Conservation (phyloP, 30 jellyfish, hydroid and myxozoan species). For the Pseudorhiza aurosa region DNA sequence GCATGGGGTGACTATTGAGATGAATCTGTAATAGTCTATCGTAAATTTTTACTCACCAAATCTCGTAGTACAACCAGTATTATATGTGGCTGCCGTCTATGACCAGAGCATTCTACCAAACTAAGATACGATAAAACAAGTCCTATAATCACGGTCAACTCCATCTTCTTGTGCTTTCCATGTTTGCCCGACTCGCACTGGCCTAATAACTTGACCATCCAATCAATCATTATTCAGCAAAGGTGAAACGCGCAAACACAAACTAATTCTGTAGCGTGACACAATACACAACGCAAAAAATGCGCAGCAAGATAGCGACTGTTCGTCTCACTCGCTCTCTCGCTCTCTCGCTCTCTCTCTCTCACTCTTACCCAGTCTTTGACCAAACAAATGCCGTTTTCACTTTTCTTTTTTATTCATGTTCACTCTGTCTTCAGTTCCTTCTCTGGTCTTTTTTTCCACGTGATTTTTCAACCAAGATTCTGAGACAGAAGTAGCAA, state of each 20-base stretch:
- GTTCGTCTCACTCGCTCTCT: not conserved
- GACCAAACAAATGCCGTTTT: not conserved
- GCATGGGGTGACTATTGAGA: too few relatives aligned
- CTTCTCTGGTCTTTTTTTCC: too few relatives aligned
- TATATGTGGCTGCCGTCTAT: slow-evolving; percentile 88
- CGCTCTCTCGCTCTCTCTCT: not conserved
- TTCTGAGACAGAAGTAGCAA: not conserved
- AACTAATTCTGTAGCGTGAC: slow-evolving; percentile 11
- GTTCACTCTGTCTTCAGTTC: too few relatives aligned
- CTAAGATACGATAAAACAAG: slow-evolving; percentile 5
- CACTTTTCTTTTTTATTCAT: too few relatives aligned
- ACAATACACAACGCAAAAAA: not conserved
- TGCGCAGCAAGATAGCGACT: slow-evolving; percentile 1
- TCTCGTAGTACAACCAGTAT: slow-evolving; percentile 89
- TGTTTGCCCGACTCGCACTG: slow-evolving; percentile 1
- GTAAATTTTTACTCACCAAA: slow-evolving; percentile 95
- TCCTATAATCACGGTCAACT: not conserved
- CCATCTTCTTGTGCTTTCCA: slow-evolving; percentile 39
- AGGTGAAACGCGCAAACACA: slow-evolving; percentile 49
- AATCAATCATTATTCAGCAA: slow-evolving; percentile 64
- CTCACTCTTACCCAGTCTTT: not conserved
- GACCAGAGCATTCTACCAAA: slow-evolving; percentile 19
- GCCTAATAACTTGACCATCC: slow-evolving; percentile 7
- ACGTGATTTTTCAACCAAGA: too few relatives aligned
- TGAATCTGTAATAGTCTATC: too few relatives aligned